Evolutionary conservation across 2,888 invertebrate species (phyloP), one percentile per base, ranked within the genome.

Genomic region (Aporophyla nigra): DNA sequence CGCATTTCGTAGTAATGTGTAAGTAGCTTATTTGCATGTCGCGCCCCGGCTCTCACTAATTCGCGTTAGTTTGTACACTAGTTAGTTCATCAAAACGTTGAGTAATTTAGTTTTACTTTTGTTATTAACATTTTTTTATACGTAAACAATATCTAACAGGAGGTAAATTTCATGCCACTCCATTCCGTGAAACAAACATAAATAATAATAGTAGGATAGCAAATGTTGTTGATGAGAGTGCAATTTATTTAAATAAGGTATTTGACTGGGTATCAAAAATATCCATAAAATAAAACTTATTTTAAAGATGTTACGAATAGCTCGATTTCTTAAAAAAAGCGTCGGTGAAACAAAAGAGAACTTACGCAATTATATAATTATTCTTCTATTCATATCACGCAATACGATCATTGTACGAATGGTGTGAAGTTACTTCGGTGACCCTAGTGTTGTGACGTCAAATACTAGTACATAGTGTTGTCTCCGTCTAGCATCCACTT

Each of bases 21-120:
- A 82, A 76, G 78, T 80, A 82, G 84, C 80, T 80, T 74, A 85
- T 83, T 78, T 76, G 75, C 68, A 78, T 77, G 70, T 77, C 69
- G 56, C 76, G 56, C 69, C 69, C 53, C 54, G 63, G 74, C 54
- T 70, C 46, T 54, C 68, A 65, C 71, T 82, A 80, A 78, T 74
- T 80, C 53, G 12, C 33, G 46, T 74, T 78, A 78, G 74, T 86
- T 76, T 68, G 12, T 69, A 66, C 27, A 74, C 65, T 80, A 80
- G 56, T 69, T 76, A 21, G 63, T 66, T 83, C 9, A 40, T 59
- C 33, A 58, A 74, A 59, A 78, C 70, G 59, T 74, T 74, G 9
- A 46, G 27, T 53, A 58, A 54, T 76, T 56, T 43, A 51, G 21
- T 33, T n/a, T n/a, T 59, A 10, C 10, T 59, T 33, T 59, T 59